Conservation (phyloP, 2,888 invertebrate genomes). For the Folsomia manolachei region DNA sequence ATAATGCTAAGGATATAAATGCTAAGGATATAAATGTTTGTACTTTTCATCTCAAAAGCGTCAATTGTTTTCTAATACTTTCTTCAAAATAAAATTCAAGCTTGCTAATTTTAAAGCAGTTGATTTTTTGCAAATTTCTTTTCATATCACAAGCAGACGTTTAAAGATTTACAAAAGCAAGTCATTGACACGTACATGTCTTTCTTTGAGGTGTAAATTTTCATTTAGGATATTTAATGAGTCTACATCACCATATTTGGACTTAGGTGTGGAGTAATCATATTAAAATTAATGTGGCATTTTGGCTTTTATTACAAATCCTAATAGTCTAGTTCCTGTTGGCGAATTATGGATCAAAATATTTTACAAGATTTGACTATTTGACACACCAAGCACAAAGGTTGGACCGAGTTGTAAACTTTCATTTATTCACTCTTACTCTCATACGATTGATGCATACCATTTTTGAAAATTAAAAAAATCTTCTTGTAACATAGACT, state of each 20-base stretch:
- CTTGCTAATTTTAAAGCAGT: too few relatives aligned
- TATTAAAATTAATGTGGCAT: neutral
- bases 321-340: conserved; percentile 7
- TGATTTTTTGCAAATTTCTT: too few relatives aligned
- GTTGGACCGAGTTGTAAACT: neutral
- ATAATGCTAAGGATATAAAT: neutral
- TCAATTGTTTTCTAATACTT: neutral
- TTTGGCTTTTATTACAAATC: neutral
- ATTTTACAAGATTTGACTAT: neutral
- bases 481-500: neutral
- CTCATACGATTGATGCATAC: too few relatives aligned
- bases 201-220: neutral
- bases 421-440: conserved; percentile 9
- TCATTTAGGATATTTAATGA: neutral
- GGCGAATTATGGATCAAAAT: neutral
- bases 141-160: too few relatives aligned
- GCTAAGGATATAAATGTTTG: neutral
- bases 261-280: neutral
- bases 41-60: neutral
- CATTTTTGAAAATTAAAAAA: neutral
- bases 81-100: too few relatives aligned
- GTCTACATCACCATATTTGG: neutral
- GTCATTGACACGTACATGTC: conserved; percentile 6
- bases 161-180: too few relatives aligned
- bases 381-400: neutral